Conservation (phyloP, 2,888 invertebrate genomes). For the Mamestra brassicae region DNA sequence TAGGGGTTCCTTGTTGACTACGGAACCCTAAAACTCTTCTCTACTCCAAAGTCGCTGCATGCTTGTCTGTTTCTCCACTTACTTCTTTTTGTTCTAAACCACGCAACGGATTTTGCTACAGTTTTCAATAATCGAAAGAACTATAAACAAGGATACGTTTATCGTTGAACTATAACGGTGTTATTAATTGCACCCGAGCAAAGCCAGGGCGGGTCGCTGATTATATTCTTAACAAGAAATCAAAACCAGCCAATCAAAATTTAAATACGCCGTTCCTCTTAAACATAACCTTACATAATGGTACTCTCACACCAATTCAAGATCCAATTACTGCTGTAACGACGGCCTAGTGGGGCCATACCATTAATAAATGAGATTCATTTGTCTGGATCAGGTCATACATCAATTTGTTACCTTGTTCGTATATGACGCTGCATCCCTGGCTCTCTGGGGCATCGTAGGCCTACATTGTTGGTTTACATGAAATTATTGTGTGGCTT, state of each 20-base stretch:
- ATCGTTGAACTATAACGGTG: too few species aligned
- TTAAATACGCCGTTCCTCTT: background rate
- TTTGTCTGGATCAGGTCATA: slow-evolving; percentile 35
- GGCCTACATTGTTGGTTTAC: slow-evolving; percentile 30
- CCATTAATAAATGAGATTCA: slow-evolving; percentile 57
- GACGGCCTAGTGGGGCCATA: slow-evolving; percentile 23
- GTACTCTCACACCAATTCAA: slow-evolving; percentile 27
- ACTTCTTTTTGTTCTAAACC: too few species aligned
- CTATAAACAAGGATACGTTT: too few species aligned
- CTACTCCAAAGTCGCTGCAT: too few species aligned
- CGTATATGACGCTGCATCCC: slow-evolving; percentile 20
- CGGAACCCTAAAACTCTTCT: too few species aligned
- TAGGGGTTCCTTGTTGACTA: too few species aligned
- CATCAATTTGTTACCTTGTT: slow-evolving; percentile 37
- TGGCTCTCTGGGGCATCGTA: slow-evolving; percentile 20
- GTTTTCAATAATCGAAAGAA: too few species aligned
- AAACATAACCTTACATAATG: background rate
- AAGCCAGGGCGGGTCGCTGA: too few species aligned
- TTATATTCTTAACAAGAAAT: background rate
- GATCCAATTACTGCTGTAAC: slow-evolving; percentile 41
- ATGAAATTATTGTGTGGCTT: background rate
- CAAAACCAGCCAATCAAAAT: background rate
- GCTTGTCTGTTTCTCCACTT: too few species aligned
- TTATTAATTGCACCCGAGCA: too few species aligned
- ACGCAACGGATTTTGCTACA: too few species aligned